Percentiles rank a stretch among this genome's conserved stretches.
Conservation (phyloP, 92 coral and sea anemone genomes). For the Umimayanthus chanpuru region DNA sequence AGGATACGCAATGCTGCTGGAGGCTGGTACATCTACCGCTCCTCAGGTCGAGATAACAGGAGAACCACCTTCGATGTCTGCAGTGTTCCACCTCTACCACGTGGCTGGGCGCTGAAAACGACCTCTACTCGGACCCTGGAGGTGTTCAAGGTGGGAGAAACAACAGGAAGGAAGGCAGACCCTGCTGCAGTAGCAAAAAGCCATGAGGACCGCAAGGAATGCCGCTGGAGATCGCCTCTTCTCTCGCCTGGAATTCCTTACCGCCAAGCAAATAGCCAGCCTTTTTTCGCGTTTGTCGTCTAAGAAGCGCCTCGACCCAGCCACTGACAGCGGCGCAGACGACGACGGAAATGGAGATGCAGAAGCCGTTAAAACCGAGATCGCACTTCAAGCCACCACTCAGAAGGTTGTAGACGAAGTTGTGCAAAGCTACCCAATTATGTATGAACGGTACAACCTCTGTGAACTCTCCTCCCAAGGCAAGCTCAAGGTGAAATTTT, state of each 20-base stretch:
- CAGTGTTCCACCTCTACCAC: constrained; percentile 43
- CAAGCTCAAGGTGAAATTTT: constrained; percentile 31
- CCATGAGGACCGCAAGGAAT: constrained; percentile 57
- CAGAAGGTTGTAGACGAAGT: background rate
- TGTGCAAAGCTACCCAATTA: constrained; percentile 12
- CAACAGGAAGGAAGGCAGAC: constrained; percentile 61
- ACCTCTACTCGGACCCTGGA: constrained; percentile 33
- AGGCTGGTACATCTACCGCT: constrained; percentile 36
- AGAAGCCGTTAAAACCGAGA: constrained; percentile 46
- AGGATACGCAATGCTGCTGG: constrained; percentile 59
- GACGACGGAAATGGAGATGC: constrained; percentile 35
- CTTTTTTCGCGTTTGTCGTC: constrained; percentile 59
- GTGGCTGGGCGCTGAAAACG: constrained; percentile 77
- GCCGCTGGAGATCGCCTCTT: constrained; percentile 57
- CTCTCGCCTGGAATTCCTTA: constrained; percentile 53
- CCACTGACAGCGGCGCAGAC: background rate
- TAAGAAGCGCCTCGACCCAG: constrained; percentile 49
- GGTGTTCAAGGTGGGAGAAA: constrained; percentile 62
- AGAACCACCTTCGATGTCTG: background rate
- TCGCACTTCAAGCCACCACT: constrained; percentile 26
- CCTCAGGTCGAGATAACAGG: constrained; percentile 32
- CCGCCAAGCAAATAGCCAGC: constrained; percentile 54
- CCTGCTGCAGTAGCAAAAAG: constrained; percentile 62
- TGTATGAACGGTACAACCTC: constrained; percentile 52
- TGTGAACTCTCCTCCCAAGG: constrained; percentile 39